Conservation (phyloP, 2,113 vertebrate species). For the Elachura formosa region DNA sequence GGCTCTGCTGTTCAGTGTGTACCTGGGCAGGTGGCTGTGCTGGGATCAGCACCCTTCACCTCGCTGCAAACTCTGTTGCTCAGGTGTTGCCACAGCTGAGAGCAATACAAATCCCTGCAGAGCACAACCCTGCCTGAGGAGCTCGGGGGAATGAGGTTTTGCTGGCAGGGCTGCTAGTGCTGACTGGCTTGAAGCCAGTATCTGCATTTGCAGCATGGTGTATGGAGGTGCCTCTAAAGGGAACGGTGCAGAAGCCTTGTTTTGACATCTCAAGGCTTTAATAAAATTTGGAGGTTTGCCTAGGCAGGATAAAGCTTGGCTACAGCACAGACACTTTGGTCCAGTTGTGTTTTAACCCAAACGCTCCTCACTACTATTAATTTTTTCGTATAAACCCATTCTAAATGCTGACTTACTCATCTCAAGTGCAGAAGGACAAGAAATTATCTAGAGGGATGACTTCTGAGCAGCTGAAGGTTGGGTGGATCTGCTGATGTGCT, state of each 20-base stretch:
- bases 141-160: neutral
- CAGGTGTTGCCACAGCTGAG: neutral
- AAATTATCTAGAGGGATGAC: rapidly evolving
- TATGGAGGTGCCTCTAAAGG: neutral
- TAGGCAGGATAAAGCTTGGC: neutral
- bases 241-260: neutral
- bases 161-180: neutral
- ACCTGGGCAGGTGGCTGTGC: neutral
- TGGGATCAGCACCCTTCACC: neutral
- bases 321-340: neutral
- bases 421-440: neutral
- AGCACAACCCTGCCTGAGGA: neutral
- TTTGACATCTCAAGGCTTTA: conserved; percentile 40
- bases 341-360: neutral
- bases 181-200: neutral
- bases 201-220: neutral
- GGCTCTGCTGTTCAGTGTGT: neutral
- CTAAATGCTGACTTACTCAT: neutral
- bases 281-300: conserved; percentile 19
- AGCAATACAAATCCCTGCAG: neutral
- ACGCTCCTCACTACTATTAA: neutral
- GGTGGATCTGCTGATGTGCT: neutral
- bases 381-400: neutral
- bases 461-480: neutral
- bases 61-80: neutral